Conservation (phyloP, 2,113 vertebrate genomes). For the Leuciscus idus region DNA sequence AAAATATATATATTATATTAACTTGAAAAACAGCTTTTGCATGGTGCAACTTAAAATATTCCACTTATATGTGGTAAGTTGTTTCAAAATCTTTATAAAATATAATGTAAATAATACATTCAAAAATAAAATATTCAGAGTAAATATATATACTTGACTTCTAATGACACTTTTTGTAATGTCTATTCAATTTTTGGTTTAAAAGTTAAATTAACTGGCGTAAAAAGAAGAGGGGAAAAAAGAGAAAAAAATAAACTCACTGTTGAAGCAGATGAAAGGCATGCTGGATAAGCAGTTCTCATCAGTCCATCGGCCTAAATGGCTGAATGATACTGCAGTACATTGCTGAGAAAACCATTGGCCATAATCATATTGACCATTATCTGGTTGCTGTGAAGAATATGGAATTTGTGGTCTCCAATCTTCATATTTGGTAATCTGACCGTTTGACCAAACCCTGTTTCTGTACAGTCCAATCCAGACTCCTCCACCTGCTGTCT, state of each 20-base stretch:
- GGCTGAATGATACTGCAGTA: slow-evolving; percentile 18
- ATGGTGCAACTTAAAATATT: no score
- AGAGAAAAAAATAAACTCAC: slow-evolving; percentile 4
- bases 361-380: not conserved
- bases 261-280: slow-evolving; percentile 38
- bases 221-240: not conserved
- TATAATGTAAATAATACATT: not conserved
- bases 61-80: no score
- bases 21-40: no score
- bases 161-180: no score
- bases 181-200: not conserved
- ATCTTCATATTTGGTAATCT: not conserved
- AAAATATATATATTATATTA: no score
- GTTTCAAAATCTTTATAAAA: no score
- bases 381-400: slow-evolving; percentile 33
- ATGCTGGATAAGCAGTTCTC: slow-evolving; percentile 31
- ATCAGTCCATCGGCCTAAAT: slow-evolving; percentile 44
- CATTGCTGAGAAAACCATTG: not conserved
- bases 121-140: not conserved
- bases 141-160: not conserved
- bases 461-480: slow-evolving; percentile 51
- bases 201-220: not conserved
- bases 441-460: slow-evolving; percentile 33
- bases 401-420: not conserved
- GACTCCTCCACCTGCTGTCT: not conserved